phyloP scores from a whole-genome alignment of 1,140 invertebrate species.

The Euura saliciscinereae region DNA sequence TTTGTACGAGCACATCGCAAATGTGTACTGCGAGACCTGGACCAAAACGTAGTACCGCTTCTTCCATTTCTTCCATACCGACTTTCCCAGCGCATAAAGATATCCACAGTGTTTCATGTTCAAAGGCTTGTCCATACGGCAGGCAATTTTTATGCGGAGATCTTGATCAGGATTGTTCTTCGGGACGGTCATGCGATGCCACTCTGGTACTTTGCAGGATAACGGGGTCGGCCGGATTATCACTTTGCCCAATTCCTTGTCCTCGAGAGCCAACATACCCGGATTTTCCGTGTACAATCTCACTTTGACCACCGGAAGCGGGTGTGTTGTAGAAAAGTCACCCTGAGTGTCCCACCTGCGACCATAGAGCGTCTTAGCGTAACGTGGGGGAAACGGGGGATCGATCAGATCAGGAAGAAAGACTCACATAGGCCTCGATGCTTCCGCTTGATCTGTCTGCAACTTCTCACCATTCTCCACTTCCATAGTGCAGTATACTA shows the following conservation, averaged over 20 bases:
- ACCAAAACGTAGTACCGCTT: conserved; percentile 97
- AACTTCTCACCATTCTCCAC: conserved; percentile 97
- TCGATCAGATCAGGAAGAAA: conserved; percentile 13
- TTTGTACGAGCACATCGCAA: conserved; percentile 99
- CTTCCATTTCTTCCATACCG: conserved; percentile 99
- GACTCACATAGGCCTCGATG: conserved; percentile 94
- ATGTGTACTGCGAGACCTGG: conserved; percentile 99
- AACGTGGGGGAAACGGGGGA: neutral
- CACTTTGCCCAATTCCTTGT: conserved; percentile 97
- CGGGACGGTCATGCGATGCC: conserved; percentile 95
- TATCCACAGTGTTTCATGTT: conserved; percentile 98
- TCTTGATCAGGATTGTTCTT: conserved; percentile 96
- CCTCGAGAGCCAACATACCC: conserved; percentile 95
- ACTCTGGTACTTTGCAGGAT: conserved; percentile 92
- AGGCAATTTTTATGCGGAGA: conserved; percentile 95
- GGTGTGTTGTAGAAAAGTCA: conserved; percentile 97
- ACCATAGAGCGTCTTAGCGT: neutral
- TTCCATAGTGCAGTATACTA: conserved; percentile 99
- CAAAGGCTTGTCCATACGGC: conserved; percentile 97
- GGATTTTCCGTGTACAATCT: conserved; percentile 98
- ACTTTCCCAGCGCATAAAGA: conserved; percentile 93
- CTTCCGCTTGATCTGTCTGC: conserved; percentile 99
- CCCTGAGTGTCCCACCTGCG: conserved; percentile 95
- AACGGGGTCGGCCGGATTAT: conserved; percentile 89
- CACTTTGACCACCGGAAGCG: conserved; percentile 95